Percentiles rank a stretch among this genome's conserved stretches.
These are phyloP conservation scores for Coregonus sp. DNA, from an alignment of 2,797 vertebrate species.

Conservation along the genomic window DNA sequence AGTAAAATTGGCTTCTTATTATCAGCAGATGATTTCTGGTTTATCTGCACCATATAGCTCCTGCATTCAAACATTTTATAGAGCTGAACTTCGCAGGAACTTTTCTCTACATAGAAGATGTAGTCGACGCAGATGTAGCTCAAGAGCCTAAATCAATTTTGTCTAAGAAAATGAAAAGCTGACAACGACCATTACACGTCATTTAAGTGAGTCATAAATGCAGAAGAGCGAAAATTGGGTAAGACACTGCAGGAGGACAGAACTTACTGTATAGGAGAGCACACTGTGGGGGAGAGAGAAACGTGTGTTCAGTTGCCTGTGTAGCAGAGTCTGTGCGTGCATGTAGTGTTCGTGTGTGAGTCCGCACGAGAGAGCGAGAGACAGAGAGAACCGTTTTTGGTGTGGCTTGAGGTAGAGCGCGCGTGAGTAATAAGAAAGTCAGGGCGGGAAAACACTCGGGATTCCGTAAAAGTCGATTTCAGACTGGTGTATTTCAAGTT, in stretches of 20 bases:
- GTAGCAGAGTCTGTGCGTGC: neutral
- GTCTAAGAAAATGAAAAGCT: neutral
- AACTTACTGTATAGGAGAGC: neutral
- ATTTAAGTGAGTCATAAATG: conserved; percentile 24
- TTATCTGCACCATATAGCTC: neutral
- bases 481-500: conserved; percentile 56
- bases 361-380: conserved; percentile 17
- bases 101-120: neutral
- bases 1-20: conserved; percentile 24
- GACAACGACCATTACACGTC: neutral
- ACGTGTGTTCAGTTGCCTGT: neutral
- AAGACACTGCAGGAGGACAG: conserved; percentile 4
- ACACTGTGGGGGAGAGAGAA: neutral
- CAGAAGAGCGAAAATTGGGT: neutral
- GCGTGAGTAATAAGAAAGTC: conserved; percentile 37
- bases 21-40: neutral
- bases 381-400: neutral
- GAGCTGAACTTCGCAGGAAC: neutral
- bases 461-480: conserved; percentile 29
- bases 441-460: conserved; percentile 20
- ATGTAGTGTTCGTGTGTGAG: neutral
- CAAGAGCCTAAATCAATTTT: neutral
- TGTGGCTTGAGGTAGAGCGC: conserved; percentile 16
- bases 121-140: too few relatives aligned
- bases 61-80: neutral